Percentiles rank a stretch among this genome's conserved stretches.
Evolutionary conservation across 2,113 vertebrate genomes (phyloP).

Genomic region (Elaphurus davidianus): DNA sequence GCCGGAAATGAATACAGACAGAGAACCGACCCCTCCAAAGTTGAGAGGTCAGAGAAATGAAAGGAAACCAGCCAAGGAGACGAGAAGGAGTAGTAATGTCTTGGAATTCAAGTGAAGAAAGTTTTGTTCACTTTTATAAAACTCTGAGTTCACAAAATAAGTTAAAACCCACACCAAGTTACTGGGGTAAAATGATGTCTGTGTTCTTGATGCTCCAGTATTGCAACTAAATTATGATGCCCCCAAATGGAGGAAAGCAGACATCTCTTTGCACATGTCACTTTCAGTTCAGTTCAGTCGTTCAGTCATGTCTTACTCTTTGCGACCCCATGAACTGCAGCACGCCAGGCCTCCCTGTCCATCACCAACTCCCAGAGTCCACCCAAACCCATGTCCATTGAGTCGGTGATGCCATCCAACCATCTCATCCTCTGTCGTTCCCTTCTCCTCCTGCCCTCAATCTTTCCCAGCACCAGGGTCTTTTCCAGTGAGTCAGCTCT

Average conservation of each 20-base stretch:
- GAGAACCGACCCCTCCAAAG: background rate
- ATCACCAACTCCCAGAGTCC: background rate
- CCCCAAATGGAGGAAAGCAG: conserved; percentile 49
- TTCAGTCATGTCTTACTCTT: background rate
- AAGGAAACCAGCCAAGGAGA: background rate
- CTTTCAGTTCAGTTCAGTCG: background rate
- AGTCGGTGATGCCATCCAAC: background rate
- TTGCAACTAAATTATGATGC: conserved; percentile 15
- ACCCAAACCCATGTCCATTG: background rate
- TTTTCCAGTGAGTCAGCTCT: background rate
- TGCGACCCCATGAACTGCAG: background rate
- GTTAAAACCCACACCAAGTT: background rate
- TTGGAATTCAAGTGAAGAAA: background rate
- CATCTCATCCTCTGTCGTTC: background rate
- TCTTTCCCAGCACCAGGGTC: background rate
- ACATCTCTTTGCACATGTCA: background rate
- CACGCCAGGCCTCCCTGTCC: background rate
- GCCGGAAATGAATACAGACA: background rate
- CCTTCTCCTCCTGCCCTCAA: background rate
- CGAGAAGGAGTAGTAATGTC: background rate
- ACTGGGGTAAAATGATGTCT: background rate
- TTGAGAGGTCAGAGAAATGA: background rate
- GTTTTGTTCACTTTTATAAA: conserved; percentile 5
- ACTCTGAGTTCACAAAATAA: background rate
- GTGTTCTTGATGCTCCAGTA: background rate